Evolutionary conservation across 2,888 invertebrate genomes (phyloP), one percentile per base, ranked within the genome.

Genomic region (Acleris emargana): DNA sequence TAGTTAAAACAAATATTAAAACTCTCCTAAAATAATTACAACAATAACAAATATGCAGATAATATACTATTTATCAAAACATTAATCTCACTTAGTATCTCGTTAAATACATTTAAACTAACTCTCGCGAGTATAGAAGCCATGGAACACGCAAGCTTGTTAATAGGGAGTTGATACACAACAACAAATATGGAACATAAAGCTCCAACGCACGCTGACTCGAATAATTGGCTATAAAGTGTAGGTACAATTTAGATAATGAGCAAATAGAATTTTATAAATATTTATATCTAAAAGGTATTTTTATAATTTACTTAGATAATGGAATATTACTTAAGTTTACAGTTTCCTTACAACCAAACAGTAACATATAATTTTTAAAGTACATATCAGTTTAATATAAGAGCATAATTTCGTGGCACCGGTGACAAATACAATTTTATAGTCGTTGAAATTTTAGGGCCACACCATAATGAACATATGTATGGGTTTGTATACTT

Each of bases 11-110:
- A 89, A 88, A 85, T 86, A 86, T 87, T 88, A 87, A 81, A 91
- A 91, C 91, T 91, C 87, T 91, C 89, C 91, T 90, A 90, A 87
- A 87, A 88, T 88, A 88, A 88, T 88, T 88, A 88, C 84, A 90
- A 91, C 89, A 88, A 90, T 88, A 91, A 91, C 90, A 89, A 88
- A 84, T 89, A 88, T 81, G 82, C 80, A 82, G 82, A 84, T 83
- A 86, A 77, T 82, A 64, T 78, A 73, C 76, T 81, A 76, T 82
- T 79, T 81, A 87, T 82, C 82, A 86, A 88, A 87, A 88, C 84
- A 88, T 88, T 88, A 91, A 89, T 91, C 91, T 92, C 91, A 92
- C 91, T 91, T 89, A 84, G 83, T 86, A 84, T 85, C 81, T 86
- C 80, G 81, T 84, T 86, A 81, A 79, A 86, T 83, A 85, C 76